These are phyloP conservation scores for Rhysida immarginata DNA, from an alignment of 1,140 invertebrate species.

Conservation along the genomic window DNA sequence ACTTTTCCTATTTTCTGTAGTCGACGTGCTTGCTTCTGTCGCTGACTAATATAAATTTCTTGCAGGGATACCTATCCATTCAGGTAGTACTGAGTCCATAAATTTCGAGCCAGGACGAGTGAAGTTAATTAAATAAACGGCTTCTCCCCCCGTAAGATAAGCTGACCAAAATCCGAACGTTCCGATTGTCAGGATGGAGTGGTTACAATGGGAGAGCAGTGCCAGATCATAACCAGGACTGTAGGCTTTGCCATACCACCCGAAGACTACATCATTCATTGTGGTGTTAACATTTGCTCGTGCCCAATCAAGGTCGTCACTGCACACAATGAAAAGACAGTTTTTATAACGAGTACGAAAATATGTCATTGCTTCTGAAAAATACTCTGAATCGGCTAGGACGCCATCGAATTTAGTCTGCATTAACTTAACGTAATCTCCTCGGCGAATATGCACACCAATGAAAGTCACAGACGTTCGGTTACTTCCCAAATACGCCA, in stretches of 20 bases:
- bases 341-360: slow-evolving; percentile 33
- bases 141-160: slow-evolving; percentile 43
- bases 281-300: slow-evolving; percentile 18
- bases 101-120: background rate
- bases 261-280: background rate
- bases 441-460: slow-evolving; percentile 16
- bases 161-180: slow-evolving; percentile 38
- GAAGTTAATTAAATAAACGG: slow-evolving; percentile 25
- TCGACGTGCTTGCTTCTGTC: too few species aligned
- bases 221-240: slow-evolving; percentile 33
- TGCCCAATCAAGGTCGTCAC: slow-evolving; percentile 46
- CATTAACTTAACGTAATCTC: slow-evolving; percentile 20
- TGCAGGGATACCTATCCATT: slow-evolving; percentile 2
- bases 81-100: background rate
- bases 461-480: slow-evolving; percentile 7
- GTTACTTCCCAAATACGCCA: background rate
- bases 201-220: slow-evolving; percentile 20
- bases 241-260: background rate
- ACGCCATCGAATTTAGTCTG: slow-evolving; percentile 33
- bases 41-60: too few species aligned
- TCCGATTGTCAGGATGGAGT: slow-evolving; percentile 24
- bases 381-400: slow-evolving; percentile 38
- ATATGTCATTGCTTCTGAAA: slow-evolving; percentile 39
- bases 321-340: slow-evolving; percentile 41
- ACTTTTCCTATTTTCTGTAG: too few species aligned